Evolutionary conservation across 2,797 vertebrate genomes (phyloP), one percentile per base, ranked within the genome.

Genomic region (Limosa lapponica): DNA sequence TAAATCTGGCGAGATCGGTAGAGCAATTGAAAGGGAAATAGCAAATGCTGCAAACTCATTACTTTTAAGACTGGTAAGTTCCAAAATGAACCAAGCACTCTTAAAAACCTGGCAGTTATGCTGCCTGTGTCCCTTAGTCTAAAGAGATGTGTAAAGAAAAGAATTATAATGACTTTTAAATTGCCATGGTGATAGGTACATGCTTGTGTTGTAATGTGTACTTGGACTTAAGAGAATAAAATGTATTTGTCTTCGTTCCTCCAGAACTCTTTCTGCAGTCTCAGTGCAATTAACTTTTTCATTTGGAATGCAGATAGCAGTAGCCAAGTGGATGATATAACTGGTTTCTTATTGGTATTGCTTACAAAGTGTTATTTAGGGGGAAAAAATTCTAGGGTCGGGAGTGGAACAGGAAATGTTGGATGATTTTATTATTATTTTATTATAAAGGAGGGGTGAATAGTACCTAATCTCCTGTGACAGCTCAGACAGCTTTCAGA

Each of bases 401-500:
- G 51, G 87, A 92, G 61, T 48, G 22, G 71, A 93, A 77, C 77
- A 57, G 93, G 91, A 97, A 96, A 70, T 37, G 64, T 34, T 87
- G 41, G 41, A 37, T 90, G 44, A 46, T 49, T 59, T 93, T 91
- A 67, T 88, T 84, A 70, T 75, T 81, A 85, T 91, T 95, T 78
- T 78, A 79, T 81, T 90, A 41, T 48, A 64, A 70, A 94, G 86
- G 80, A 95, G 59, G 41, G 44, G 27, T 87, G 73, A 82, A 44
- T 72, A 69, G 74, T 75, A 67, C 41, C 74, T 85, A 13, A 82
- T 94, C 78, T 93, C 67, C 28, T 0, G 32, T 92, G 78, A 91
- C 70, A 82, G 90, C 87, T 89, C 57, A 82, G 67, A 37, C 90
- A 85, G 75, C 71, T 93, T 87, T 87, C 69, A 37, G 84, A 78